These are phyloP conservation scores for Drosophila persimilis DNA, from an alignment of 1,140 invertebrate genomes.

Conservation along the genomic window DNA sequence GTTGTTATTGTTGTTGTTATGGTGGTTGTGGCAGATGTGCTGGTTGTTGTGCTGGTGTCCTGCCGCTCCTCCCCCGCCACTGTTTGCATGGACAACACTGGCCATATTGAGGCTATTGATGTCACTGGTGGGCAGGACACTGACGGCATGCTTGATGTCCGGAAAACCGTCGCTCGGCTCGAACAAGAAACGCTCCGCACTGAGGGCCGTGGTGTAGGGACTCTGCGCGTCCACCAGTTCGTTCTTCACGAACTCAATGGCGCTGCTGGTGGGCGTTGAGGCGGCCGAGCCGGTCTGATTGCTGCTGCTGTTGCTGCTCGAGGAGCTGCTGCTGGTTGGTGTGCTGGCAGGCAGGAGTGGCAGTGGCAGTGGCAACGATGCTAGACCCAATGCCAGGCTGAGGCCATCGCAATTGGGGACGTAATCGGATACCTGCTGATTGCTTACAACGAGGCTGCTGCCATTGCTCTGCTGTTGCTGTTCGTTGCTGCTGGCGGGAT, in stretches of 20 bases:
- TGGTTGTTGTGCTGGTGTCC: slow-evolving; percentile 9
- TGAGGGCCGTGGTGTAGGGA: slow-evolving; percentile 77
- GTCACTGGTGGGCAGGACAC: slow-evolving; percentile 48
- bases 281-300: slow-evolving; percentile 21
- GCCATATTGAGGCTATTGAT: slow-evolving; percentile 39
- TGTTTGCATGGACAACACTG: slow-evolving; percentile 35
- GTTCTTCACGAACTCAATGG: slow-evolving; percentile 81
- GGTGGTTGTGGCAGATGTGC: slow-evolving; percentile 52
- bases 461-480: slow-evolving; percentile 38
- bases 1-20: slow-evolving; percentile 51
- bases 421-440: slow-evolving; percentile 55
- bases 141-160: slow-evolving; percentile 80
- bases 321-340: slow-evolving; percentile 15
- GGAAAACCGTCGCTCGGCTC: slow-evolving; percentile 71
- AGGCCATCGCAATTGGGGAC: slow-evolving; percentile 68
- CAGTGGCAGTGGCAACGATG: slow-evolving; percentile 15
- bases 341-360: slow-evolving; percentile 25
- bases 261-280: slow-evolving; percentile 61
- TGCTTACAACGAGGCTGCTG: slow-evolving; percentile 4
- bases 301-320: slow-evolving; percentile 13
- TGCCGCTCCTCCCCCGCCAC: too few species aligned
- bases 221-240: slow-evolving; percentile 79
- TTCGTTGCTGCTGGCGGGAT: slow-evolving; percentile 53
- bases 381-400: slow-evolving; percentile 5
- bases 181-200: slow-evolving; percentile 78